phyloP scores from a whole-genome alignment of 2,797 vertebrate genomes.

The Enteromius fasciolatus region DNA sequence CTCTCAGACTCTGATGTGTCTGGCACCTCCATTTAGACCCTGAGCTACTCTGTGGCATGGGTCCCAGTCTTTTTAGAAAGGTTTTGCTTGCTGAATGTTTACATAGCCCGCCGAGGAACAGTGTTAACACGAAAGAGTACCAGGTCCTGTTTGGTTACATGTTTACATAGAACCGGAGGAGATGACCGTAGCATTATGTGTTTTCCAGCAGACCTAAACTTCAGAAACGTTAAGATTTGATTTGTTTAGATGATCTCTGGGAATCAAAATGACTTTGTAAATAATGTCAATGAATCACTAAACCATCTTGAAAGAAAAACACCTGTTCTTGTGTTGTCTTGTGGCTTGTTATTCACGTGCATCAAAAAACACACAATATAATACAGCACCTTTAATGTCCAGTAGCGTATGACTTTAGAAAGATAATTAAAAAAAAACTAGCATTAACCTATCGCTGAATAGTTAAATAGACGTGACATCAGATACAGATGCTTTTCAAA shows the following conservation, averaged over 20 bases:
- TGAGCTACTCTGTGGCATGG: conserved; percentile 37
- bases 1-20: not conserved
- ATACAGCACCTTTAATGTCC: conserved; percentile 27
- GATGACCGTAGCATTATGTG: conserved; percentile 3
- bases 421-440: not conserved
- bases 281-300: conserved; percentile 7
- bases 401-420: conserved; percentile 3
- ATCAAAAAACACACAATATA: not conserved
- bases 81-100: conserved; percentile 42
- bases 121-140: conserved; percentile 10
- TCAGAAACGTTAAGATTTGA: not conserved
- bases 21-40: conserved; percentile 29
- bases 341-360: not conserved
- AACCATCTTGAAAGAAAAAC: conserved; percentile 1
- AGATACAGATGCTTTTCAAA: not conserved
- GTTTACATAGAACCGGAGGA: conserved; percentile 10
- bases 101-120: conserved; percentile 32
- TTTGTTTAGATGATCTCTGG: not conserved
- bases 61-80: conserved; percentile 41
- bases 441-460: not conserved
- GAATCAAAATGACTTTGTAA: not conserved
- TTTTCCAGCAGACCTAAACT: not conserved
- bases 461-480: not conserved
- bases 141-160: conserved; percentile 25
- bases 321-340: not conserved